Evolutionary conservation across 2,113 vertebrate species (phyloP).

Genomic region (Lophius piscatorius): DNA sequence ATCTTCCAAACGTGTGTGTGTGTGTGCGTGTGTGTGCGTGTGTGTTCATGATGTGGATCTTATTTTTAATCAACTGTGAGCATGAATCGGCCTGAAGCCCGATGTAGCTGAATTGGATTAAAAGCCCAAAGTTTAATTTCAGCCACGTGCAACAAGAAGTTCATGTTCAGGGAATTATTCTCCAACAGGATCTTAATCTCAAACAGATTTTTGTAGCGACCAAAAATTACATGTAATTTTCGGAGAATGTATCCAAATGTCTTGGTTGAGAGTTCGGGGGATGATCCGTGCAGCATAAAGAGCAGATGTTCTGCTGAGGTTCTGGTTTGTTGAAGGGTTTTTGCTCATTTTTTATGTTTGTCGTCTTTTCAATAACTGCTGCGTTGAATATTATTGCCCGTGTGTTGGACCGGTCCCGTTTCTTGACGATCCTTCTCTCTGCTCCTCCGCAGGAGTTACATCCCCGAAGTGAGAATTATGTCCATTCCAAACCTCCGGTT

Average conservation of each 20-base stretch:
- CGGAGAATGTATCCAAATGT: background rate
- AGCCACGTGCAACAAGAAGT: background rate
- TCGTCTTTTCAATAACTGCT: too few relatives aligned
- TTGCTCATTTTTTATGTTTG: too few relatives aligned
- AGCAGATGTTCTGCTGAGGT: background rate
- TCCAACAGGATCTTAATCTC: background rate
- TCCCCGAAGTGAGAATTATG: conserved; percentile 99
- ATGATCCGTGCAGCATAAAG: background rate
- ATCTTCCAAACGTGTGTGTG: conserved; percentile 17
- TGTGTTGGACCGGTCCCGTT: too few relatives aligned
- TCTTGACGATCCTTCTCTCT: conserved; percentile 11
- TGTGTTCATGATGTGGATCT: background rate
- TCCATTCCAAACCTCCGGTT: conserved; percentile 97
- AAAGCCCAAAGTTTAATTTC: background rate
- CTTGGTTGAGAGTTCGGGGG: background rate
- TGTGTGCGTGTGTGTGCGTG: too few relatives aligned
- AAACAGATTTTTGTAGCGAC: conserved; percentile 1
- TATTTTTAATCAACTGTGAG: background rate
- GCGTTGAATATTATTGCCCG: too few relatives aligned
- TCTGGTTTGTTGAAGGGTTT: background rate
- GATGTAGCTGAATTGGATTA: conserved; percentile 19
- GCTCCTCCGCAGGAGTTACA: conserved; percentile 87
- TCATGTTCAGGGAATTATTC: conserved; percentile 8
- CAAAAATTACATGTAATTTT: background rate
- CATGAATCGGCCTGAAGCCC: conserved; percentile 2